Conservation (phyloP, 2,888 invertebrate species). For the Meliscaeva auricollis region DNA sequence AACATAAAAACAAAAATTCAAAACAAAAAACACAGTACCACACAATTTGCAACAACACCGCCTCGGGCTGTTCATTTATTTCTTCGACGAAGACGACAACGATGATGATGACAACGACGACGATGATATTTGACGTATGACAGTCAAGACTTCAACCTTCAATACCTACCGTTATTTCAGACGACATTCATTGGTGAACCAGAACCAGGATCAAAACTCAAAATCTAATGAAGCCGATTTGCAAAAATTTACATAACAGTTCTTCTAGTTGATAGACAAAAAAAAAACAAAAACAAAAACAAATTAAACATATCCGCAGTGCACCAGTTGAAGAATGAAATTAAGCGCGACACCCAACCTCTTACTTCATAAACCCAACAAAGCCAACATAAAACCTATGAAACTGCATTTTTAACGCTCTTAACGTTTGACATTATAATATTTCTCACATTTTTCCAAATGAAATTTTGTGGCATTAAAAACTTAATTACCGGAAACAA, state of each 20-base stretch:
- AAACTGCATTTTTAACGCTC: conserved; percentile 10
- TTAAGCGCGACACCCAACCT: background rate
- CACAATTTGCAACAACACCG: conserved; percentile 29
- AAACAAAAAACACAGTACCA: conserved; percentile 11
- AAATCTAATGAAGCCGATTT: conserved; percentile 54
- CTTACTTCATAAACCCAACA: background rate
- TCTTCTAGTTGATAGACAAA: too few species aligned
- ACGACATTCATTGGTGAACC: background rate
- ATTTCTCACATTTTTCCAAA: conserved; percentile 20
- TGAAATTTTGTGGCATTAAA: conserved; percentile 51
- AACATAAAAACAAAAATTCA: conserved; percentile 24
- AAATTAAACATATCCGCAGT: too few species aligned
- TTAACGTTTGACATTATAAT: conserved; percentile 23
- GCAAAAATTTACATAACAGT: too few species aligned
- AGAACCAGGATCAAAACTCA: background rate
- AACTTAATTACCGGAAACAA: conserved; percentile 54
- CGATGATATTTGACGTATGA: conserved; percentile 20
- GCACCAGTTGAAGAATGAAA: conserved; percentile 43
- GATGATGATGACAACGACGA: background rate
- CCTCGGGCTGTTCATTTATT: conserved; percentile 49
- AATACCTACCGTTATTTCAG: background rate
- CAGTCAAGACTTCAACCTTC: background rate
- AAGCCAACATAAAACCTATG: background rate
- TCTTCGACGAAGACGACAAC: conserved; percentile 38
- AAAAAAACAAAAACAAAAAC: too few species aligned